Evolutionary conservation across 2,888 invertebrate genomes (phyloP).

Genomic region (Acholoe squamosa): DNA sequence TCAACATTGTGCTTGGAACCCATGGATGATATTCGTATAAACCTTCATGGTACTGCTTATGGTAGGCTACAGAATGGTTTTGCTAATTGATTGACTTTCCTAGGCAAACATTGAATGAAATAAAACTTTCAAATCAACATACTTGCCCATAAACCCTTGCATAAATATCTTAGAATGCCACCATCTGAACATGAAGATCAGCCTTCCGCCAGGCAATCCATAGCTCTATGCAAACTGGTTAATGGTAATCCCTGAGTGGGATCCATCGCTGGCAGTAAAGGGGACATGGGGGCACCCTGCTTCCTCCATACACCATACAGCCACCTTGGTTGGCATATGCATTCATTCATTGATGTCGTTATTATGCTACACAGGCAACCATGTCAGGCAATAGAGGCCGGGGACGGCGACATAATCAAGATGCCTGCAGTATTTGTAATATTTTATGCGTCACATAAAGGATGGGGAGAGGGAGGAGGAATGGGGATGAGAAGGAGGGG

Average conservation of each 20-base stretch:
- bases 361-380: conserved; percentile 44
- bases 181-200: too few relatives aligned
- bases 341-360: conserved; percentile 6
- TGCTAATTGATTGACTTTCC: too few relatives aligned
- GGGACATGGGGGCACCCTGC: neutral
- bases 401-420: conserved; percentile 34
- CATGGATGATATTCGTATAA: too few relatives aligned
- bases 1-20: too few relatives aligned
- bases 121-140: too few relatives aligned
- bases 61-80: too few relatives aligned
- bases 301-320: neutral
- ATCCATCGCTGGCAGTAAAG: neutral
- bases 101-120: too few relatives aligned
- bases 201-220: neutral
- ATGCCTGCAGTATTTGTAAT: conserved; percentile 15
- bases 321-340: neutral
- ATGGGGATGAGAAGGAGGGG: neutral
- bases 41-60: too few relatives aligned
- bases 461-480: neutral
- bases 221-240: neutral
- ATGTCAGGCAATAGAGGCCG: neutral
- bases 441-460: conserved; percentile 26
- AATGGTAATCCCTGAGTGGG: neutral
- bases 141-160: too few relatives aligned
- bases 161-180: too few relatives aligned